Evolutionary conservation across 64 coral and sea anemone genomes (phyloP), one percentile per base, ranked within the genome.

Genomic region (Acropora tenuis): DNA sequence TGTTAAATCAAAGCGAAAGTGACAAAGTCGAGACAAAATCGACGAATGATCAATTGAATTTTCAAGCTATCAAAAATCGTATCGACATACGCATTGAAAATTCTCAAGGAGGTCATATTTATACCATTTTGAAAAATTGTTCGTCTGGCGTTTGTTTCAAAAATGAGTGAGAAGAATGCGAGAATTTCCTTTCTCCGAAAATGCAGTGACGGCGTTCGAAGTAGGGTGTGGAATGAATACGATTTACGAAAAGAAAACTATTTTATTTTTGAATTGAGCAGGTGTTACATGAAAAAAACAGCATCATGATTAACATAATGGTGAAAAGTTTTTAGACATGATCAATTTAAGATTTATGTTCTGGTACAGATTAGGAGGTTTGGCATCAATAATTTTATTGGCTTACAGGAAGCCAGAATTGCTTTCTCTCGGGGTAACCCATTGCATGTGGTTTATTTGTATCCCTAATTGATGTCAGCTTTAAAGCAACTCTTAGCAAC

Each of bases 191-290:
- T 59, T 50, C 79, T 81, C 20, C 79, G 52, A 81, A 81, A 42
- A 40, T 55, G 79, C 52, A 81, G 79, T 57, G 55, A 81, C 79
- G 79, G 40, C 52, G 40, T 81, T 81, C 79, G 52, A 81, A 81
- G 53, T 59, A 15, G 79, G 79, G 79, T 59, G 79, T 63, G 52
- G 52, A 60, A 43, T 81, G 79, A 61, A 43, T 41, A 81, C 20
- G 41, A 60, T 60, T 50, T 59, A 15, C 10, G 8, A 43, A 61
- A 20, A 50, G 30, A 2, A 41, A 53, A 42, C 52, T 52, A 81
- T 81, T 60, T 1, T 81, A 19, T 81, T 81, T 19, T 81, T 63
- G 1, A 7, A 78, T 57, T 11, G 9, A 7, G 79, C 79, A 81
- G 79, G 52, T 81, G 79, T 60, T 15, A 3, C 11, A 30, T 30